Base-by-base conservation (phyloP, 2,113 vertebrate genomes). In the Nothoprocta perdicaria region DNA sequence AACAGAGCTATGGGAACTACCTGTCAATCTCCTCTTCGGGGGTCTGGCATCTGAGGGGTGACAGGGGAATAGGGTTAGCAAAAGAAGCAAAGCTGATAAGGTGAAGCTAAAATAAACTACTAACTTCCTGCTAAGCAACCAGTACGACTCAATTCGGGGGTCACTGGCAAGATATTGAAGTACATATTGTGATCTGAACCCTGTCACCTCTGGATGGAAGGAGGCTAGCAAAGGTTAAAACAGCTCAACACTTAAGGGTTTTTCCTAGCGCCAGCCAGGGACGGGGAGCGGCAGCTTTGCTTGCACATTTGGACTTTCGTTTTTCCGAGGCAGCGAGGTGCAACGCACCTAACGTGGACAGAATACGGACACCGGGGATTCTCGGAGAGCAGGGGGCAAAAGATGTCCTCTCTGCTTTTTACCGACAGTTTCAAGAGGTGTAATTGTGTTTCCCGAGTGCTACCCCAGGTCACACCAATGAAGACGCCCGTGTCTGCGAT, bases 171-270 rank as follows among this genome's bases (percentile, higher is more conserved):
- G 98, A 98, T 97, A 98, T 97, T 98, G 98, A 97, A 98, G 98
- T 98, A 98, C 98, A 98, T 98, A 98, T 98, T 97, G 98, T 97
- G 98, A 98, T 98, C 98, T 99, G 99, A 99, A 99, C 98, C 98
- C 98, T 98, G 97, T 99, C 98, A 98, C 98, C 98, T 98, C 97
- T 97, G 97, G 98, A 98, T 97, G 98, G 98, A 98, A 98, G 98
- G 98, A 98, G 98, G 97, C 98, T 97, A 98, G 97, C 98, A 99
- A 98, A 99, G 99, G 99, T 99, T 99, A 99, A 99, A 99, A 98
- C 98, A 99, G 97, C 98, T 97, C 78, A 91, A 97, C 96, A 96
- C 94, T 96, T 93, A 61, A 89, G 93, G 93, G 93, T 96, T 96
- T 95, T 87, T 63, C 46, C 66, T 43, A 95, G 94, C 95, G 89